Evolutionary conservation across 1,140 invertebrate genomes (phyloP), one percentile per base, ranked within the genome.

Genomic region (Camponotus floridanus): DNA sequence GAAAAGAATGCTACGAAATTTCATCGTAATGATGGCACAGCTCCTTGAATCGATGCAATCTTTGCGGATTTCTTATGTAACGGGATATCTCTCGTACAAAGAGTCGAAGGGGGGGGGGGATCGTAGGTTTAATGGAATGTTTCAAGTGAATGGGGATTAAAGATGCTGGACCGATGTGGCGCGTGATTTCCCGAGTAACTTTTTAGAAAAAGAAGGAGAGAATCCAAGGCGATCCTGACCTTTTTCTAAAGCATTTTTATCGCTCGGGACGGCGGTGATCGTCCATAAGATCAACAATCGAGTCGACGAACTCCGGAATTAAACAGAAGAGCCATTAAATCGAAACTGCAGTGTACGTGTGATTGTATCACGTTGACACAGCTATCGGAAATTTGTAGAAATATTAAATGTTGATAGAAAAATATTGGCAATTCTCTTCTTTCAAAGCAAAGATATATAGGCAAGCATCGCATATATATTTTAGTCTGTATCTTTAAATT

Each of bases 91-190:
- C 67, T 39, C n/a, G 42, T 6, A 39, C 31, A 55, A 51, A 51
- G 48, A 51, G 76, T 2, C 61, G 61, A 62, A 18, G 8, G 26
- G 26, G 26, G 9, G 9, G 26, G 13, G 26, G 36, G 36, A 21
- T 67, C 51, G 26, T 51, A 4, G 31, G 33, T 31, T 81, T 70
- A 70, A 86, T 86, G 62, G 83, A 51, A 31, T 57, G 59, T 89
- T 79, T 88, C 86, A 78, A 76, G 68, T 48, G 88, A 87, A 78
- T 65, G 78, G 33, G 62, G 71, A 76, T 84, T 87, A 81, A 90
- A 84, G 87, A 84, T 73, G 64, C 42, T 42, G 76, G 42, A 45
- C 26, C 74, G 36, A 51, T 5, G 15, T 15, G 15, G 1, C 4
- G 15, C 15, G 59, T 51, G 71, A 80, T 45, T 71, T 55, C 76